Conservation (phyloP, 2,797 vertebrate genomes). For the Halcyon chelicuti region DNA sequence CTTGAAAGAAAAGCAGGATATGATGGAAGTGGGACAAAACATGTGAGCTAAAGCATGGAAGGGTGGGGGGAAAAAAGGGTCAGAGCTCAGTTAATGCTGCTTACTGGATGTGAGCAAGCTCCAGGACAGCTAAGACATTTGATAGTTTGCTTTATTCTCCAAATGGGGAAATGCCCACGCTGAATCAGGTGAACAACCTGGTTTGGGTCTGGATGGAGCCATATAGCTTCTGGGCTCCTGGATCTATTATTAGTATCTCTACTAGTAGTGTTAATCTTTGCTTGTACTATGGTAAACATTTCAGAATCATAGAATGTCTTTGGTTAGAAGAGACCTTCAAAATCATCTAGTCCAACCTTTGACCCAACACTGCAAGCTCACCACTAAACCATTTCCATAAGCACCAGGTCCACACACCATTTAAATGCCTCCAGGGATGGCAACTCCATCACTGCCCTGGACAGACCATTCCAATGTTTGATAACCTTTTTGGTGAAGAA, state of each 20-base stretch:
- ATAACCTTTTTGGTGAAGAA: too few relatives aligned
- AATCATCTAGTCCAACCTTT: too few relatives aligned
- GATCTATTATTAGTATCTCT: background rate
- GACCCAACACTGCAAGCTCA: too few relatives aligned
- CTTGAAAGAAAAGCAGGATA: background rate
- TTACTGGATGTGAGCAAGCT: background rate
- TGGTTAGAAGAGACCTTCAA: too few relatives aligned
- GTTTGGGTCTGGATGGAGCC: background rate
- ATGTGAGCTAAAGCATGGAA: background rate
- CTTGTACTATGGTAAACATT: background rate
- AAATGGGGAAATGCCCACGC: background rate
- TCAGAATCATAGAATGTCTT: background rate
- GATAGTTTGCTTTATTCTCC: background rate
- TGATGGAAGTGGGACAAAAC: background rate
- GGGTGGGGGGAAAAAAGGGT: rapidly evolving
- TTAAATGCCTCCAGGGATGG: too few relatives aligned
- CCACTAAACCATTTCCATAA: too few relatives aligned
- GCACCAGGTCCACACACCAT: too few relatives aligned
- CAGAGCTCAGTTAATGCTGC: background rate
- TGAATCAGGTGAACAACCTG: background rate
- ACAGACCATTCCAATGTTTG: too few relatives aligned
- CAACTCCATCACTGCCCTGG: too few relatives aligned
- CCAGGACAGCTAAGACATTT: background rate
- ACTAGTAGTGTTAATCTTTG: background rate
- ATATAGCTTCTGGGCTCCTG: background rate